Evolutionary conservation across 2,797 vertebrate species (phyloP).

Genomic region (Lutjanus argentimaculatus): DNA sequence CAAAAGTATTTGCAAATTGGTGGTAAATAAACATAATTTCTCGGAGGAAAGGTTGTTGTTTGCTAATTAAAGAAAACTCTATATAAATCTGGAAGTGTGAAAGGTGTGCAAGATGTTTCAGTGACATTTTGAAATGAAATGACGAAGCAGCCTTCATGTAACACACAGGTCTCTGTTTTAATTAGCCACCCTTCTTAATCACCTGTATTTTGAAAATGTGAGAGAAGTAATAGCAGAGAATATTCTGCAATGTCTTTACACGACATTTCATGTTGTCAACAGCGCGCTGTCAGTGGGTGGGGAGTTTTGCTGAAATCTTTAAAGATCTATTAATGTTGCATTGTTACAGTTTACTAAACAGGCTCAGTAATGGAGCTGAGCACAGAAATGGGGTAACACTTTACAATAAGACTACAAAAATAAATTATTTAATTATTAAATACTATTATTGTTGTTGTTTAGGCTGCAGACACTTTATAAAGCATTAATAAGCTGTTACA

Average conservation of each 20-base stretch:
- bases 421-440: too few relatives aligned
- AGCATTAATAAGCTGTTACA: too few relatives aligned
- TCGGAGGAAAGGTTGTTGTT: neutral
- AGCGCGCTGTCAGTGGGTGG: neutral
- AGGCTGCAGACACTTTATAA: too few relatives aligned
- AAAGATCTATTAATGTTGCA: neutral
- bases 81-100: neutral
- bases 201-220: neutral
- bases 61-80: constrained; percentile 12
- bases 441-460: too few relatives aligned
- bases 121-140: neutral
- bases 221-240: neutral
- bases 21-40: neutral
- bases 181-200: constrained; percentile 10
- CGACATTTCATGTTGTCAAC: neutral
- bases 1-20: neutral
- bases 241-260: neutral
- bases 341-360: neutral
- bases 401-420: too few relatives aligned
- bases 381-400: too few relatives aligned
- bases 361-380: neutral
- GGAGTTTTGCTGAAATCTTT: neutral
- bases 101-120: constrained; percentile 9
- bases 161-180: constrained; percentile 4
- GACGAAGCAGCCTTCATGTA: neutral